Conservation (phyloP, 2,797 vertebrate species). For the Megalops cyprinoides region DNA sequence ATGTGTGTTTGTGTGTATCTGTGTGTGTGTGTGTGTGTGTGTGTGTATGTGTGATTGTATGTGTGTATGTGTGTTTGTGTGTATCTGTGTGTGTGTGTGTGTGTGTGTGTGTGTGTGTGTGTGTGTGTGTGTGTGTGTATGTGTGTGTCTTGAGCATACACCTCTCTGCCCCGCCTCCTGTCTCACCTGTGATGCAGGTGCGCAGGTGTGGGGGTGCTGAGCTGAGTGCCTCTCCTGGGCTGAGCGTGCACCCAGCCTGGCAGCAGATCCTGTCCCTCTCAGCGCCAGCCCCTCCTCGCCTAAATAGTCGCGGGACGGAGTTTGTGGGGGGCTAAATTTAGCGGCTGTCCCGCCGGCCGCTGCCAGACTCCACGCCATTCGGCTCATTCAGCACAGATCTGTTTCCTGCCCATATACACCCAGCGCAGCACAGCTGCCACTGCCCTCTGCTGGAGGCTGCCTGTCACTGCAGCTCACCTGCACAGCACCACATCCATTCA, state of each 20-base stretch:
- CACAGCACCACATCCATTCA: background rate
- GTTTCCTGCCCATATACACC: conserved; percentile 54
- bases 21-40: too few relatives aligned
- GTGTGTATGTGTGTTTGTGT: background rate
- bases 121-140: background rate
- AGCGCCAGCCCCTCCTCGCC: conserved; percentile 65
- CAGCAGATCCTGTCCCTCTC: conserved; percentile 68
- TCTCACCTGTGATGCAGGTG: too few relatives aligned
- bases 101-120: background rate
- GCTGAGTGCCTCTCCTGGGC: too few relatives aligned
- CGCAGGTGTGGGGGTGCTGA: too few relatives aligned
- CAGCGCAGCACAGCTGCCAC: background rate
- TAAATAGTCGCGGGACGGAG: conserved; percentile 72
- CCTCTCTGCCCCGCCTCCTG: background rate
- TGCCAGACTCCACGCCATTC: conserved; percentile 57
- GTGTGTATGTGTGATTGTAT: background rate
- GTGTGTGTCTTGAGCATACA: background rate
- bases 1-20: too few relatives aligned
- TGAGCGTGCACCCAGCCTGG: too few relatives aligned
- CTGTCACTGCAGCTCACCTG: background rate
- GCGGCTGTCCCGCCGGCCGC: conserved; percentile 51
- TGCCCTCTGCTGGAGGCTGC: conserved; percentile 24
- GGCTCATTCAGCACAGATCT: conserved; percentile 39
- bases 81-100: background rate
- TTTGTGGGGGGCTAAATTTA: conserved; percentile 67